Evolutionary conservation across 2,113 vertebrate species (phyloP).

Genomic region (Upupa epops): DNA sequence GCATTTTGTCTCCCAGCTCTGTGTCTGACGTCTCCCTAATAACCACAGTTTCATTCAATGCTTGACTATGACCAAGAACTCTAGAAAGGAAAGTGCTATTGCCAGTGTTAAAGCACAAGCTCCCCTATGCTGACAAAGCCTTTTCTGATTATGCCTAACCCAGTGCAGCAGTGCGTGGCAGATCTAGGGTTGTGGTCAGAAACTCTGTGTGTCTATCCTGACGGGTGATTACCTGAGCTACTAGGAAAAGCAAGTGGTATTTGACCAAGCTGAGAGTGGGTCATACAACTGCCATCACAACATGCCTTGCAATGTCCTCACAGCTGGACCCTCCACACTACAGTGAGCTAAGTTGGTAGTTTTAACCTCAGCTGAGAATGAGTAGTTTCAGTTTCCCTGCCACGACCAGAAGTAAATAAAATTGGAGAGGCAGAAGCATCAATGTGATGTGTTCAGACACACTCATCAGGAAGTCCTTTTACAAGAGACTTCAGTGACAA

Average conservation of each 20-base stretch:
- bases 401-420: neutral
- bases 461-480: neutral
- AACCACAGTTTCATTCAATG: neutral
- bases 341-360: accelerated
- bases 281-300: neutral
- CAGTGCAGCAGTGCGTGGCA: neutral
- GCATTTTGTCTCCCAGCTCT: neutral
- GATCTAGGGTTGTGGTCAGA: accelerated
- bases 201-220: neutral
- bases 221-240: neutral
- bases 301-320: neutral
- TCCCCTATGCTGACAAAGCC: neutral
- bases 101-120: neutral
- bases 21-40: neutral
- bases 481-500: too few relatives aligned
- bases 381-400: neutral
- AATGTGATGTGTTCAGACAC: neutral
- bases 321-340: neutral
- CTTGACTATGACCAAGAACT: neutral
- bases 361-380: neutral
- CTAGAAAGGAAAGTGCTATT: neutral
- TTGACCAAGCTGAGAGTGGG: accelerated
- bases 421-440: neutral
- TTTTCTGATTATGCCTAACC: neutral
- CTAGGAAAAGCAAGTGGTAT: neutral